Base-by-base conservation (phyloP, 2,113 vertebrate genomes). In the Anoplopoma fimbria region DNA sequence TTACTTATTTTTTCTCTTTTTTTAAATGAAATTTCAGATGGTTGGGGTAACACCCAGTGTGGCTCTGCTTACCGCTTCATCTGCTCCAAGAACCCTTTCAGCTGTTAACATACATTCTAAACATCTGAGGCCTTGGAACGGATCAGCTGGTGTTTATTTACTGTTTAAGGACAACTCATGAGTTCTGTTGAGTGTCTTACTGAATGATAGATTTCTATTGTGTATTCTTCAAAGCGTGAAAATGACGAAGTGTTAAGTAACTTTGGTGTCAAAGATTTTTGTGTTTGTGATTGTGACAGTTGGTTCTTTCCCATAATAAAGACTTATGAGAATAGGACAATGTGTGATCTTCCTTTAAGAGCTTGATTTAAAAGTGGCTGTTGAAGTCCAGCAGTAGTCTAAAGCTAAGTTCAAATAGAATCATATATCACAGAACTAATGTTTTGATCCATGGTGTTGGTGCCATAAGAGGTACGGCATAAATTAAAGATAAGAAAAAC, bases 261-360 rank as follows among this genome's bases (percentile, higher is more conserved):
- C 21, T 19, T 55, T 36, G 53, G 9, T 31, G 19, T n/a, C 6
- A n/a, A 63, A 12, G 4, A n/a, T n/a, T 9, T 36, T 31, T 49
- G 2, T 69, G 34, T 38, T 33, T 49, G 4, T 49, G 27, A 23
- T 38, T 53, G 21, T 70, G 9, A 25, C 33, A 27, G 8, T 10
- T 27, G 4, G 10, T 13, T 33, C 25, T 10, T 40, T 57, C 45
- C 2, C 13, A 31, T 45, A 31, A 73, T 42, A 74, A 74, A 62
- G 12, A 47, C 2, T 10, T 61, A 40, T 62, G 13, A 60, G 19
- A 42, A 31, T 23, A 1, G 17, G 27, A 60, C 19, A 58, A 15
- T 14, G 70, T 60, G 36, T 31, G 53, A 72, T 72, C 53, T 42
- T 58, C 36, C n/a, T 72, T 42, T 29, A 8, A 58, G 21, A 29